Evolutionary conservation across 2,797 vertebrate genomes (phyloP).

Genomic region (Myotis daubentonii): DNA sequence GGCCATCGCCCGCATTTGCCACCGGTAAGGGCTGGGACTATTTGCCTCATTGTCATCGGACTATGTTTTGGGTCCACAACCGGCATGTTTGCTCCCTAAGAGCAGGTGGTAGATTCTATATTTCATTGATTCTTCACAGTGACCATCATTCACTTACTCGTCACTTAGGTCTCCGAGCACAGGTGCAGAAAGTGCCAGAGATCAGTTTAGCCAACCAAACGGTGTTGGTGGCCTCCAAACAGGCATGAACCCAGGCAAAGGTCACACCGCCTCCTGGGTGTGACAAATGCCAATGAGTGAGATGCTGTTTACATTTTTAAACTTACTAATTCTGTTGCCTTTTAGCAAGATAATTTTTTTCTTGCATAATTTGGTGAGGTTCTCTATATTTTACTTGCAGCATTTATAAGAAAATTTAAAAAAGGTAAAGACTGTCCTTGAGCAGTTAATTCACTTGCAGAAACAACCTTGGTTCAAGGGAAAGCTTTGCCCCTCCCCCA

Average conservation of each 20-base stretch:
- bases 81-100: not conserved
- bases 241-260: not conserved
- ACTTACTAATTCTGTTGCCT: not conserved
- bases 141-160: not conserved
- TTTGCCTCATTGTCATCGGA: not conserved
- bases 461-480: not conserved
- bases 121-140: not conserved
- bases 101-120: not conserved
- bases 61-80: not conserved
- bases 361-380: not conserved
- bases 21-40: not conserved
- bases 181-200: not conserved
- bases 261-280: not conserved
- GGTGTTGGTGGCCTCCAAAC: not conserved
- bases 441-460: not conserved
- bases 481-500: not conserved
- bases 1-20: fast-evolving
- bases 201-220: not conserved
- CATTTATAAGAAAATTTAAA: not conserved
- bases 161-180: not conserved
- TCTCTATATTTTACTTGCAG: not conserved
- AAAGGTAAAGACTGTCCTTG: not conserved
- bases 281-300: not conserved
- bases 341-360: constrained; percentile 8
- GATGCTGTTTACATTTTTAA: constrained; percentile 20